Evolutionary conservation across 2,113 vertebrate genomes (phyloP).

Genomic region (Trogon melanurus): DNA sequence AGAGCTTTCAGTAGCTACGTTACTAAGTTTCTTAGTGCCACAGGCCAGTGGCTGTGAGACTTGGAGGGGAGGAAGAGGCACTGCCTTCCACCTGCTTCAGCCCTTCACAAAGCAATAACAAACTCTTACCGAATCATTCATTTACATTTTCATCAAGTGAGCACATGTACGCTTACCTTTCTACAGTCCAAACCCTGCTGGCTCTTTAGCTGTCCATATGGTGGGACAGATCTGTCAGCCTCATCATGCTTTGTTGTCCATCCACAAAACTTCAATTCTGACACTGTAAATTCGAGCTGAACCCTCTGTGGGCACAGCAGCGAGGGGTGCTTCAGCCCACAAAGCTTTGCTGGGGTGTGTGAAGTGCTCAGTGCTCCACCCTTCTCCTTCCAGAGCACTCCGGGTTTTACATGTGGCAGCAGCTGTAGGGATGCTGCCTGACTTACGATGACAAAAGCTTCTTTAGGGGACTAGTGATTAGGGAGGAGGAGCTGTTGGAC

Average conservation of each 20-base stretch:
- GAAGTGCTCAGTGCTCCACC: not conserved
- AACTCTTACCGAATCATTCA: rapidly evolving
- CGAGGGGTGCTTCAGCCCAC: not conserved
- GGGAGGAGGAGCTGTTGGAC: not conserved
- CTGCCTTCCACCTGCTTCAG: not conserved
- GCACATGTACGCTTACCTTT: not conserved
- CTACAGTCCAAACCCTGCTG: too few species aligned
- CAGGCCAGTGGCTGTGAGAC: not conserved
- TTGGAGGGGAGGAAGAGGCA: not conserved
- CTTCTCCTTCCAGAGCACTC: not conserved
- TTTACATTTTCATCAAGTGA: not conserved
- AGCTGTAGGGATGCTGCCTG: not conserved
- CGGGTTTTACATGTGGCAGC: not conserved
- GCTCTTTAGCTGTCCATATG: not conserved
- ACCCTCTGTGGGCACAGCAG: not conserved
- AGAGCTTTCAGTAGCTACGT: not conserved
- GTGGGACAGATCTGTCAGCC: not conserved
- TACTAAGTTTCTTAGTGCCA: not conserved
- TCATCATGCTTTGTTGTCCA: not conserved
- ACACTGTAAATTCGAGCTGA: not conserved
- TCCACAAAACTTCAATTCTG: not conserved
- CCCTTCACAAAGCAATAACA: not conserved
- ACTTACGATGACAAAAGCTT: not conserved
- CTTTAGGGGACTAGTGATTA: not conserved
- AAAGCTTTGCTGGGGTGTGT: not conserved